phyloP scores from a whole-genome alignment of 2,113 vertebrate genomes.

The Neomonachus schauinslandi region DNA sequence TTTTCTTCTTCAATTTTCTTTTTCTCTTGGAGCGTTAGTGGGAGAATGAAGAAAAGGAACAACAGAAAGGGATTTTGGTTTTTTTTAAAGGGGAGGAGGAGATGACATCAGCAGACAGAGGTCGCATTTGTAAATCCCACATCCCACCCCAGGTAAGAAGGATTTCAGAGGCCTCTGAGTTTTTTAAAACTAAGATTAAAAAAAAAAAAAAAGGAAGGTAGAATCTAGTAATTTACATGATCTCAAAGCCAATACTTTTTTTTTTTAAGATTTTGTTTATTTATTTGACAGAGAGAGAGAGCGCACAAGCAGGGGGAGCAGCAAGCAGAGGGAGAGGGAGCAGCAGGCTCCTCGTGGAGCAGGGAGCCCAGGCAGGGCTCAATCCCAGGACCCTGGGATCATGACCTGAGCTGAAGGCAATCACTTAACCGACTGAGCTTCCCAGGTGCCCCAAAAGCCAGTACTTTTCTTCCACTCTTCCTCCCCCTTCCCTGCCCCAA shows the following conservation, averaged over 20 bases:
- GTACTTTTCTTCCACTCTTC: background rate
- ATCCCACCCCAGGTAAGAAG: background rate
- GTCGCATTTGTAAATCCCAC: background rate
- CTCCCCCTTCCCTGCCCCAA: background rate
- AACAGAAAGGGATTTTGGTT: background rate
- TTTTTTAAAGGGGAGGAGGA: background rate
- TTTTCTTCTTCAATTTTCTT: background rate
- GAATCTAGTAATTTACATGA: background rate
- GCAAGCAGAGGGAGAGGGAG: too few relatives aligned
- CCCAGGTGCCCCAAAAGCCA: background rate
- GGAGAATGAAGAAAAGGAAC: background rate
- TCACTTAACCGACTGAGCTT: too few relatives aligned
- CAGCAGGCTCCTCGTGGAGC: too few relatives aligned
- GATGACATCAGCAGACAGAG: background rate
- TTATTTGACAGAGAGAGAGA: too few relatives aligned
- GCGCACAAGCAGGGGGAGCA: too few relatives aligned
- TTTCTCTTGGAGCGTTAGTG: background rate
- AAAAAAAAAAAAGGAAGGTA: too few relatives aligned
- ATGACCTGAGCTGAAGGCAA: too few relatives aligned
- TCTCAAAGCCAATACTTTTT: background rate
- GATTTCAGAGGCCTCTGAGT: background rate
- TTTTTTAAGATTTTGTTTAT: too few relatives aligned
- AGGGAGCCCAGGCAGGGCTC: too few relatives aligned
- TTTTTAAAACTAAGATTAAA: background rate
- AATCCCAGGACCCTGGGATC: too few relatives aligned